These are phyloP conservation scores for western clawed frog (Xenopus tropicalis) DNA, from an alignment of 2,113 vertebrate species.

Conservation along the genomic window UCB_Xtro_10.0 CM004450.2:106486001-106486500, in stretches of 20 bases:
- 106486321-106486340: constrained; percentile 96
- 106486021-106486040: constrained; percentile 42
- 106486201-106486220: constrained; percentile 90
- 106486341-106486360: constrained; percentile 82
- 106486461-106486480: constrained; percentile 45
- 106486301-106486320: constrained; percentile 97
- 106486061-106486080: constrained; percentile 50
- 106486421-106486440: constrained; percentile 53
- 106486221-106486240: constrained; percentile 85
- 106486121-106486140: constrained; percentile 51
- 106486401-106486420: constrained; percentile 59
- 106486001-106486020: constrained; percentile 49
- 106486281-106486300: constrained; percentile 96
- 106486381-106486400: constrained; percentile 82
- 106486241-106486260: constrained; percentile 84
- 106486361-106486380: constrained; percentile 77
- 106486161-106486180: constrained; percentile 46
- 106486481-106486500: constrained; percentile 60
- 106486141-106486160: constrained; percentile 47
- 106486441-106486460: constrained; percentile 34
- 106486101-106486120: constrained; percentile 34
- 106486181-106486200: constrained; percentile 86
- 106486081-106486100: constrained; percentile 47
- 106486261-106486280: constrained; percentile 89
- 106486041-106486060: constrained; percentile 59